Evolutionary conservation across 2,797 vertebrate species (phyloP), one percentile per base, ranked within the genome.

Genomic region (Coregonus suidteri): DNA sequence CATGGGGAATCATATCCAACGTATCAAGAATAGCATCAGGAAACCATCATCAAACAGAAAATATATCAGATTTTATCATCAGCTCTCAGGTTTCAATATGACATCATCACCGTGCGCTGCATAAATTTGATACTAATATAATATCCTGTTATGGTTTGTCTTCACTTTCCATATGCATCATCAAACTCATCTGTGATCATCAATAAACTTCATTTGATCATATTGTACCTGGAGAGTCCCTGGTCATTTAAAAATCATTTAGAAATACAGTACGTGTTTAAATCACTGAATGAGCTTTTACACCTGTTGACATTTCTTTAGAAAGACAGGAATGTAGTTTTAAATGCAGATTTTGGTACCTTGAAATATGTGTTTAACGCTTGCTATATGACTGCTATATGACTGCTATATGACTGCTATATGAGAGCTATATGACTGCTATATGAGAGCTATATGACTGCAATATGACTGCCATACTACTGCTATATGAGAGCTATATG

Each of bases 1-100:
- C 56, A 59, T 59, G 56, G 56, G 9, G 56, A 20, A 59, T 47
- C 41, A 47, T 13, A 47, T 47, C 41, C 11, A 47, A 47, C 41
- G 0, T 0, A 47, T 47, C 41, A 47, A 47, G 41, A 47, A 47
- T 47, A 47, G 41, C 41, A 47, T 47, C 11, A 11, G 41, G 9
- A 47, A 47, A 47, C 9, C 41, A 9, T 47, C 3, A 20, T 7
- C 14, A 30, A n/a, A 35, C 41, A 47, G 9, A 11, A 47, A 47
- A 47, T 47, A 47, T 47, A 47, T 47, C 41, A 79, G 76, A 85
- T 82, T 87, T 20, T 18, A 13, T 64, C 20, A 64, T 64, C 59
- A 64, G 20, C 53, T 87, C 88, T 90, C 89, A 91, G 89, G 89
- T 88, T 87, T 83, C 83, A 81, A 78, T 81, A 81, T 81, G 82